Percentiles rank a stretch among this genome's conserved stretches.
Conservation (phyloP, 2,888 invertebrate genomes). For the Physocephala rufipes region DNA sequence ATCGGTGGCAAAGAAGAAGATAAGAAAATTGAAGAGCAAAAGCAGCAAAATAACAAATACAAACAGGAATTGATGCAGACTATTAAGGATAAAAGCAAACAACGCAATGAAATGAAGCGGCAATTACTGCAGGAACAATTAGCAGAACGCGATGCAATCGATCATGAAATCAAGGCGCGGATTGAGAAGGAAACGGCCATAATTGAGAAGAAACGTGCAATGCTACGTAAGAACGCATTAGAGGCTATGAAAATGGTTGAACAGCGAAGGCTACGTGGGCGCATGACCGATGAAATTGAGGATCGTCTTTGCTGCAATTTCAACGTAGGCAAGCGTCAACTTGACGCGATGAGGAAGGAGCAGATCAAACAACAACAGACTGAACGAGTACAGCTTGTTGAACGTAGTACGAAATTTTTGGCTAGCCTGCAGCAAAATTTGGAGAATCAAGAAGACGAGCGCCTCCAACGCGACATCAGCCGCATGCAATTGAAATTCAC, state of each 20-base stretch:
- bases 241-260: constrained; percentile 59
- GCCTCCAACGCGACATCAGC: constrained; percentile 67
- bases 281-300: constrained; percentile 63
- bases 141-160: constrained; percentile 50
- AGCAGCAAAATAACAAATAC: constrained; percentile 52
- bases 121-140: constrained; percentile 49
- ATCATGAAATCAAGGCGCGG: constrained; percentile 59
- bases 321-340: constrained; percentile 64
- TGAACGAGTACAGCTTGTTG: constrained; percentile 66
- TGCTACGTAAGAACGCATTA: constrained; percentile 54
- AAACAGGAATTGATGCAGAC: constrained; percentile 55
- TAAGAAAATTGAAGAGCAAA: constrained; percentile 59
- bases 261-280: constrained; percentile 54
- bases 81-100: constrained; percentile 55
- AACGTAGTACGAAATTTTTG: constrained; percentile 67
- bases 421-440: constrained; percentile 66
- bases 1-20: constrained; percentile 54
- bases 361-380: constrained; percentile 62
- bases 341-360: constrained; percentile 61
- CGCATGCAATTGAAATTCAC: constrained; percentile 66
- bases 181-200: constrained; percentile 59
- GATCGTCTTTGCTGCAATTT: constrained; percentile 66
- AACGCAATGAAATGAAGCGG: constrained; percentile 47
- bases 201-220: constrained; percentile 51
- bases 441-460: constrained; percentile 66